Percentiles rank a stretch among this genome's conserved stretches.
Evolutionary conservation across 1,140 invertebrate species (phyloP).

Genomic region (Lepidurus apus): DNA sequence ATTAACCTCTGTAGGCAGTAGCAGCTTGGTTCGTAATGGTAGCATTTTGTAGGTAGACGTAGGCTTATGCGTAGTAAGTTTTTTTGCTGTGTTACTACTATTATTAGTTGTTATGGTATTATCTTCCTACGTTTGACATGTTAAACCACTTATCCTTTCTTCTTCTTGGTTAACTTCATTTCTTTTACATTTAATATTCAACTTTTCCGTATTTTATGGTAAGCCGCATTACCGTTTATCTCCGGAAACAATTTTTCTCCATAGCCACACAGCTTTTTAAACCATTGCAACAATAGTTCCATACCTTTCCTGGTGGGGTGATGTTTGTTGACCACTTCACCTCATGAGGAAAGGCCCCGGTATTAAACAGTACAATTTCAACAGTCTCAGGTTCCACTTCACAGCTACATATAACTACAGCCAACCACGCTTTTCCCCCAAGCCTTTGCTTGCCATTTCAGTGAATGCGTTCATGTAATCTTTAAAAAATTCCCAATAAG

Average conservation of each 20-base stretch:
- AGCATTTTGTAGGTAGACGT: background rate
- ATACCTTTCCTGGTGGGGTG: background rate
- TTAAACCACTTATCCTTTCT: slow-evolving; percentile 6
- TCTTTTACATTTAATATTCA: background rate
- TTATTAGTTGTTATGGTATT: slow-evolving; percentile 4
- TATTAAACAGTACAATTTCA: slow-evolving; percentile 20
- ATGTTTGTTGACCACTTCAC: background rate
- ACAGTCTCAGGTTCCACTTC: slow-evolving; percentile 21
- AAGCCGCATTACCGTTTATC: background rate
- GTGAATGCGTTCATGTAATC: background rate
- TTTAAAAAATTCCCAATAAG: background rate
- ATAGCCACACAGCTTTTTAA: background rate
- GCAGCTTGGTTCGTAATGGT: slow-evolving; percentile 1
- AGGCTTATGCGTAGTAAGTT: slow-evolving; percentile 3
- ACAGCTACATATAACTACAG: background rate
- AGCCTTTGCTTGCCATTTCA: background rate
- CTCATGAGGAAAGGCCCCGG: background rate
- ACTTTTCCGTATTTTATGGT: background rate
- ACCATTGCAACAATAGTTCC: slow-evolving; percentile 21
- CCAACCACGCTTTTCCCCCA: background rate
- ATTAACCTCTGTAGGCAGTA: background rate
- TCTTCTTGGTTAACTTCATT: background rate
- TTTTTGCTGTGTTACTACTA: background rate
- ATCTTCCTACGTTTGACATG: background rate
- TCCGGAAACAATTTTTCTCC: background rate